These are phyloP conservation scores for Ophioninae sp. DNA, from an alignment of 2,888 invertebrate species.

Conservation along the genomic window DNA sequence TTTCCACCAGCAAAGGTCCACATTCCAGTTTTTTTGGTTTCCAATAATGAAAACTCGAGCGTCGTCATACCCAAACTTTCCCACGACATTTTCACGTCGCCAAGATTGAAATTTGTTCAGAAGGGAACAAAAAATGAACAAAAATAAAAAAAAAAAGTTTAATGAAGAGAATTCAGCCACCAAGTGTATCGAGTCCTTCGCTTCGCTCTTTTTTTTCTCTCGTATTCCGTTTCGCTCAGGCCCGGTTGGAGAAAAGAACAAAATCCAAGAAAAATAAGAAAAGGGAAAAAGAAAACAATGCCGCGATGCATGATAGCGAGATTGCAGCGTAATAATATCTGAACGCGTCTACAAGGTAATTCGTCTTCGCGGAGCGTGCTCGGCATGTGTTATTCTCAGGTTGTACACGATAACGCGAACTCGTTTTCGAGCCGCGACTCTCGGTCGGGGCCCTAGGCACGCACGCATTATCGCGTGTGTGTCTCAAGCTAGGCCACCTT, in stretches of 20 bases:
- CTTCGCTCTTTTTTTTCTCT: not conserved
- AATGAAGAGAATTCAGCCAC: not conserved
- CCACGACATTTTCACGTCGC: too few species aligned
- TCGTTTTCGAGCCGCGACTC: slow-evolving; percentile 47
- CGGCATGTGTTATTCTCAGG: slow-evolving; percentile 54
- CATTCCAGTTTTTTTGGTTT: too few species aligned
- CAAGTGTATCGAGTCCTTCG: not conserved
- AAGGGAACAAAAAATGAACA: not conserved
- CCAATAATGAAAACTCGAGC: too few species aligned
- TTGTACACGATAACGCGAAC: slow-evolving; percentile 54
- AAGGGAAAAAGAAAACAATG: not conserved
- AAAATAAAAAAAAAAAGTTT: not conserved
- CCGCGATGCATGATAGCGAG: slow-evolving; percentile 23
- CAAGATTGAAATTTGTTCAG: not conserved
- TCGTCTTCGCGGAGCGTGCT: slow-evolving; percentile 50
- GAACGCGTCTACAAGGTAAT: slow-evolving; percentile 58
- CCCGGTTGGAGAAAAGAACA: not conserved
- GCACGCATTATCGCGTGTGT: slow-evolving; percentile 61
- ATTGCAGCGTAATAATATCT: slow-evolving; percentile 57
- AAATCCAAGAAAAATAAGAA: not conserved
- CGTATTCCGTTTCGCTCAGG: not conserved
- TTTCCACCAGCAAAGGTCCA: too few species aligned
- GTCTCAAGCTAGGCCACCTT: slow-evolving; percentile 36
- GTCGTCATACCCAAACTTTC: not conserved
- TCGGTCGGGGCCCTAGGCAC: slow-evolving; percentile 48